Evolutionary conservation across 1,140 invertebrate species (phyloP).

Genomic region (Tetramorium parvispinum): DNA sequence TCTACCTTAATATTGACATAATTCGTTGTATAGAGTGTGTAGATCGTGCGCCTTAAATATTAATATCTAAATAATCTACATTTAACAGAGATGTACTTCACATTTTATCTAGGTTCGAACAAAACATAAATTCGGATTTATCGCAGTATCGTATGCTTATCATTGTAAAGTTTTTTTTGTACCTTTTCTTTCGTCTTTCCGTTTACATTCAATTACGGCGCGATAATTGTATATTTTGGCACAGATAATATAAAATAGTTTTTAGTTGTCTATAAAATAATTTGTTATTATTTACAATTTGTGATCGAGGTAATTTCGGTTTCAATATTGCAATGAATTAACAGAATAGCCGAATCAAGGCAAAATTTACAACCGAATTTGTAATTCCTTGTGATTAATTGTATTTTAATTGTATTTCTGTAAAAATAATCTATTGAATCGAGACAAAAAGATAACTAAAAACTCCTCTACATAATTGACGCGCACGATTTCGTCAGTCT

Average conservation of each 20-base stretch:
- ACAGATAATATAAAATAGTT: neutral
- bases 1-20: neutral
- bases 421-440: neutral
- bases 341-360: neutral
- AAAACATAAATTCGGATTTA: conserved; percentile 31
- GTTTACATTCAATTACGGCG: neutral
- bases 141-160: neutral
- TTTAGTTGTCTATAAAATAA: neutral
- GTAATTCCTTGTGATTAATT: neutral
- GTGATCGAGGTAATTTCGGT: neutral
- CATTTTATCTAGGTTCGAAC: neutral
- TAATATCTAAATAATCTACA: neutral
- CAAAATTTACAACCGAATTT: neutral
- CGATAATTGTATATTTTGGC: neutral
- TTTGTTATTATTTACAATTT: neutral
- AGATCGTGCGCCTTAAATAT: neutral
- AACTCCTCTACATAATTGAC: neutral
- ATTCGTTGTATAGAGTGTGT: conserved; percentile 28
- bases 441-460: neutral
- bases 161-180: neutral
- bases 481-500: conserved; percentile 4
- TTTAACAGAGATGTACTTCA: neutral
- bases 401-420: neutral
- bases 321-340: neutral
- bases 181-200: neutral